Evolutionary conservation across 1,140 invertebrate genomes (phyloP).

Genomic region (Zaprionus capensis): DNA sequence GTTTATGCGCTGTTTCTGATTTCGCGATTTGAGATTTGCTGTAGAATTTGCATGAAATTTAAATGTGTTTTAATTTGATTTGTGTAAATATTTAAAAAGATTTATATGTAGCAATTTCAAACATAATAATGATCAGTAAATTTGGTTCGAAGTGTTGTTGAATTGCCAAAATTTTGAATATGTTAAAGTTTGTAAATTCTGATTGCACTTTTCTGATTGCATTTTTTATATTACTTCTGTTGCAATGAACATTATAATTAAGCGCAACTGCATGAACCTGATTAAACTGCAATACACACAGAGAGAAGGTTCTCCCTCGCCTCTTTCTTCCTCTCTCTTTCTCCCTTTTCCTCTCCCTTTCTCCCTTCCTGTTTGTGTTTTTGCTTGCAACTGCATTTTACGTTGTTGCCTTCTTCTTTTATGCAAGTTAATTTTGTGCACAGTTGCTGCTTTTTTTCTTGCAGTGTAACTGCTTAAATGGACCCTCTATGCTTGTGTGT

Average conservation of each 20-base stretch:
- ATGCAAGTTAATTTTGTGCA: conserved; percentile 64
- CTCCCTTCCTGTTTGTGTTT: background rate
- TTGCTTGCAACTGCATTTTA: conserved; percentile 41
- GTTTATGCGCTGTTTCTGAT: background rate
- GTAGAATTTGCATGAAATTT: background rate
- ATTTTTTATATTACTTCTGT: background rate
- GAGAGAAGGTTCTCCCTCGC: background rate
- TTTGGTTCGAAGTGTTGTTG: no score
- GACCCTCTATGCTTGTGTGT: conserved; percentile 19
- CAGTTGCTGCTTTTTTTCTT: conserved; percentile 24
- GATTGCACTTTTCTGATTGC: background rate
- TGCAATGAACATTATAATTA: background rate
- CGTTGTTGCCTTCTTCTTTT: conserved; percentile 31
- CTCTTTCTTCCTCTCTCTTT: background rate
- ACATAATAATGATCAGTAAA: background rate
- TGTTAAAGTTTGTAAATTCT: background rate
- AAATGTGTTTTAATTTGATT: background rate
- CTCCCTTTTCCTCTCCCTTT: background rate
- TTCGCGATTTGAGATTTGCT: background rate
- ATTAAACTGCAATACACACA: background rate
- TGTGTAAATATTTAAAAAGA: background rate
- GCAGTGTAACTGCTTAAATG: conserved; percentile 10
- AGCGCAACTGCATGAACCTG: background rate
- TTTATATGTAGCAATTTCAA: background rate
- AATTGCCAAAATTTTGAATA: background rate